Base-by-base conservation (phyloP, 2,113 vertebrate species). In the Morone saxatilis region DNA sequence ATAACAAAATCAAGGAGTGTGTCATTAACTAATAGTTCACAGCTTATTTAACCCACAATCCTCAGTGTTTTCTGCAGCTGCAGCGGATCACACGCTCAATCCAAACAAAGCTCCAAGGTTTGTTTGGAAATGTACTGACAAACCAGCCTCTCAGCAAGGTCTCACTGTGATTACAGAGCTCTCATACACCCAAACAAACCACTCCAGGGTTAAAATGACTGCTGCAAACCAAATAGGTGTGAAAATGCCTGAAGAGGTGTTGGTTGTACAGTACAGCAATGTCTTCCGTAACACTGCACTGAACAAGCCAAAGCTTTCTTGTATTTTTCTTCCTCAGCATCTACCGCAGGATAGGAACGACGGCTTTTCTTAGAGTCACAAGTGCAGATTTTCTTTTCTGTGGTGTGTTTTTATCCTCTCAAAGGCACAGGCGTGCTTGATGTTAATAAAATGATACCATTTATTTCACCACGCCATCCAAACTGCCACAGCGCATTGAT, bases 141-240 rank as follows among this genome's bases (percentile, higher is more conserved):
- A 36, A 43, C 19, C 67, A 54, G 19, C 67, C 31, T 71, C 31
- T 69, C 56, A 22, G 70, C 57, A 40, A 57, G 47, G 75, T 83
- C 20, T 71, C 50, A 1, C 57, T 47, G 76, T 56, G 62, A 72
- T 86, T 38, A 36, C 73, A 25, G 5, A 17, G 62, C 54, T 79
- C n/a, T 36, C 31, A 19, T 5, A 47, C 22, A 80, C 61, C 9
- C 41, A 77, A 66, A 77, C 70, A 67, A 65, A 61, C 43, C 45
- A 14, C 31, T 73, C 45, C 31, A 45, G 75, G 69, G 56, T 75
- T 60, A 45, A 14, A 81, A 51, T n/a, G 36, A 38, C 70, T 74
- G 70, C 83, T 50, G 71, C 78, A 67, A 60, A 54, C 38, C 73
- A 81, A 22, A 68, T 20, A 65, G 56, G 56, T 81, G 82, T 74